phyloP scores from a whole-genome alignment of 1,140 invertebrate species.

The Achroia grisella region DNA sequence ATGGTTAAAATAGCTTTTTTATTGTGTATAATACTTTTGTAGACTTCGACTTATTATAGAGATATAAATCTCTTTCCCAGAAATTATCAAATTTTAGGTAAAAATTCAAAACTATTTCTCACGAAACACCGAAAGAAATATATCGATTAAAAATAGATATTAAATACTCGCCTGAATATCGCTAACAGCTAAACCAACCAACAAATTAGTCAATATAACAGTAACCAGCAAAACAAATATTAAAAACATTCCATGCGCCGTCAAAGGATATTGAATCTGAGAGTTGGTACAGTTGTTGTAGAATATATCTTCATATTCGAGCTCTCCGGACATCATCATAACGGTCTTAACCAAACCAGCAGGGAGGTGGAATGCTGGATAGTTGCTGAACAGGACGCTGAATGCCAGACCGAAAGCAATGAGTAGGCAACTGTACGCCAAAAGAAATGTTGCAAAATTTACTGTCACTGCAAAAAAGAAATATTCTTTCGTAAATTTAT shows the following conservation, averaged over 20 bases:
- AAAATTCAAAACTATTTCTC: too few relatives aligned
- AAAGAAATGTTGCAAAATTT: conserved; percentile 88
- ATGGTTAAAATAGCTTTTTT: too few relatives aligned
- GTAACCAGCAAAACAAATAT: conserved; percentile 87
- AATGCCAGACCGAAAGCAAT: conserved; percentile 86
- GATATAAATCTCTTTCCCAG: too few relatives aligned
- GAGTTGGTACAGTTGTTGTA: conserved; percentile 74
- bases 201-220: conserved; percentile 88
- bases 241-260: conserved; percentile 84
- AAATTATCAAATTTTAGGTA: too few relatives aligned
- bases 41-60: too few relatives aligned
- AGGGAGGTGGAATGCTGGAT: conserved; percentile 79
- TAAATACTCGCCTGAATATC: conserved; percentile 77
- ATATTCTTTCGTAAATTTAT: too few relatives aligned
- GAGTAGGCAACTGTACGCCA: conserved; percentile 86
- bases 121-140: too few relatives aligned
- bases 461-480: conserved; percentile 76
- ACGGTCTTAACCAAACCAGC: conserved; percentile 84
- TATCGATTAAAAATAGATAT: background rate
- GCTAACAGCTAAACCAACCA: conserved; percentile 89
- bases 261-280: conserved; percentile 77
- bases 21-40: too few relatives aligned
- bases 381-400: conserved; percentile 85
- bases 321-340: conserved; percentile 92
- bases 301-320: conserved; percentile 90